Base-by-base conservation (phyloP, 2,888 invertebrate species). In the Athalia cordata region DNA sequence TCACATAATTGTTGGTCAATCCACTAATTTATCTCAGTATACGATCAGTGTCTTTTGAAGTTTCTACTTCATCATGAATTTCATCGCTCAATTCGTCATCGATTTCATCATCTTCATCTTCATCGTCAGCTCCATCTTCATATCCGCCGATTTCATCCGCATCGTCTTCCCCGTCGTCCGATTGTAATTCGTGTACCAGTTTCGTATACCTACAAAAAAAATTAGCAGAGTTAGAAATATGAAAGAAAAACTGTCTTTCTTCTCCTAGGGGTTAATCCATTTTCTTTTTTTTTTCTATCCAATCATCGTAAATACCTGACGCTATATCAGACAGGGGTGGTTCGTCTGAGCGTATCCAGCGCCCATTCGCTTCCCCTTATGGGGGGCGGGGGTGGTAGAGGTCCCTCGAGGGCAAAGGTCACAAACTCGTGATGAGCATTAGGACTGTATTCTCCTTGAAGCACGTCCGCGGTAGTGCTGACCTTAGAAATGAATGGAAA, bases 341-440 rank as follows among this genome's bases (percentile, higher is more conserved):
- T 91, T 81, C 90, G 87, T 81, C 90, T 87, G 55, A 91, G 84
- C 8, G 90, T 86, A 80, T 91, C 90, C 78, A 88, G 86, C 76
- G 86, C 85, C 89, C 88, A 90, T 90, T 86, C 93, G 90, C 87
- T 91, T 90, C 83, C 91, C 89, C 77, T 91, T 87, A 72, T 88
- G 80, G 70, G 91, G 88, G 89, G 84, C 3, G 89, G 88, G 45
- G 91, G 86, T 67, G 92, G 91, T 82, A 92, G 83, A 45, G 92
- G 91, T 66, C 92, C 92, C 57, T 94, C 94, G 77, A 93, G 91
- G 84, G 95, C 94, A 86, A 95, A 95, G 9, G 94, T 94, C 66
- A 95, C 94, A 86, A 95, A 92, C 84, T 95, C 95, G 82, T 94
- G 94, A 65, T 91, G 92, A 72, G 72, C 57, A 79, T 90, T 90